Percentiles rank a stretch among this genome's conserved stretches.
Conservation (phyloP, 2,888 invertebrate genomes). For the Vanessa cardui region DNA sequence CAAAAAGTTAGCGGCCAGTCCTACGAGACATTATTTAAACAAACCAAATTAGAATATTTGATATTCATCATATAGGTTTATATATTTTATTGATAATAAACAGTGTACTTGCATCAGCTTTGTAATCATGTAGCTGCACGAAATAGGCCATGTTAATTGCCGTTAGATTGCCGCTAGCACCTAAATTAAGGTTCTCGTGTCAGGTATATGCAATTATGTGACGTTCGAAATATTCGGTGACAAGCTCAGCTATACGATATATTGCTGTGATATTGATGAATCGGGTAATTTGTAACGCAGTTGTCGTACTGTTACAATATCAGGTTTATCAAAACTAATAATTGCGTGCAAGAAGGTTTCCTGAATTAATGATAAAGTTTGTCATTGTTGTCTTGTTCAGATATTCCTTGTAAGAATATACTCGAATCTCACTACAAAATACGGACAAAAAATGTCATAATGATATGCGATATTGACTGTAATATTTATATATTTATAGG, state of each 20-base stretch:
- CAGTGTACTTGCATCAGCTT: conserved; percentile 1
- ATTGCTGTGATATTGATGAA: conserved; percentile 9
- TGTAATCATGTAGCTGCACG: conserved; percentile 23
- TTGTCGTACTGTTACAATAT: neutral
- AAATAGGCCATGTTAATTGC: conserved; percentile 32
- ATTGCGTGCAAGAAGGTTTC: too few species aligned
- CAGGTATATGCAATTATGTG: conserved; percentile 29
- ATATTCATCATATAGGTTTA: neutral
- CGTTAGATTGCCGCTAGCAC: conserved; percentile 29
- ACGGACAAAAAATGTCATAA: too few species aligned
- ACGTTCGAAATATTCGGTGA: conserved; percentile 24
- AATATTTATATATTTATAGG: too few species aligned
- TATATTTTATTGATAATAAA: neutral
- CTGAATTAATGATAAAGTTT: too few species aligned
- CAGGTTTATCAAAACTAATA: too few species aligned
- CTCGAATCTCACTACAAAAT: too few species aligned
- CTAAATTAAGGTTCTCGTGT: conserved; percentile 28
- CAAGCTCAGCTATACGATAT: conserved; percentile 22
- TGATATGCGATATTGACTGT: too few species aligned
- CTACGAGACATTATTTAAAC: too few species aligned
- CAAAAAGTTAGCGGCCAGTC: too few species aligned
- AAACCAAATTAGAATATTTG: too few species aligned
- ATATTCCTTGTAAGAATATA: too few species aligned
- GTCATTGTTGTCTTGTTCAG: too few species aligned
- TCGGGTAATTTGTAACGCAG: neutral